These are phyloP conservation scores for Tortrix viridana DNA, from an alignment of 2,888 invertebrate genomes.

Conservation along the genomic window DNA sequence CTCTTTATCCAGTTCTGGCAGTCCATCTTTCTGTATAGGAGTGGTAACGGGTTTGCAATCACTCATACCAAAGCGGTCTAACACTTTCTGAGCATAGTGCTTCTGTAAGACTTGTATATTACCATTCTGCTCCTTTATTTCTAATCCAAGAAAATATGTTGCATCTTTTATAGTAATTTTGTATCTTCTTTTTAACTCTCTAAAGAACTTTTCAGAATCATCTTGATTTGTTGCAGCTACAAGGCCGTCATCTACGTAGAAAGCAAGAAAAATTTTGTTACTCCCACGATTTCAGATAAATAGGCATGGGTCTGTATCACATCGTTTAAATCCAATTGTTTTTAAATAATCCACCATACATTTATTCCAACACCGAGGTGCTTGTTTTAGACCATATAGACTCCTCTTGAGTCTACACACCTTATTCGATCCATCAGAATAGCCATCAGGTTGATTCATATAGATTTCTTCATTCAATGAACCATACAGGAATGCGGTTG, in stretches of 20 bases:
- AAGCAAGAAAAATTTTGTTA: neutral
- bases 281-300: neutral
- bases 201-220: neutral
- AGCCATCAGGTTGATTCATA: conserved; percentile 1
- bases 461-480: neutral
- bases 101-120: no score
- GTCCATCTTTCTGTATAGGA: no score
- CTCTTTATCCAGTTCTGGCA: no score
- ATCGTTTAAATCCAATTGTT: neutral
- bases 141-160: neutral
- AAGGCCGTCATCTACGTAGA: neutral
- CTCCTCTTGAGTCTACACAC: conserved; percentile 1
- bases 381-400: conserved; percentile 3
- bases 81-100: no score
- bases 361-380: neutral
- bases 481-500: neutral
- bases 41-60: no score
- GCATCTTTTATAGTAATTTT: neutral
- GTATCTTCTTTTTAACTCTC: neutral
- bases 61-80: no score
- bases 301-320: neutral
- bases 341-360: neutral
- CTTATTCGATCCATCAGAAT: neutral
- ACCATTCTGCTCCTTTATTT: no score
- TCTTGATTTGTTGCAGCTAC: neutral